Conservation (phyloP, 2,797 vertebrate genomes). For the Tenualosa ilisha region DNA sequence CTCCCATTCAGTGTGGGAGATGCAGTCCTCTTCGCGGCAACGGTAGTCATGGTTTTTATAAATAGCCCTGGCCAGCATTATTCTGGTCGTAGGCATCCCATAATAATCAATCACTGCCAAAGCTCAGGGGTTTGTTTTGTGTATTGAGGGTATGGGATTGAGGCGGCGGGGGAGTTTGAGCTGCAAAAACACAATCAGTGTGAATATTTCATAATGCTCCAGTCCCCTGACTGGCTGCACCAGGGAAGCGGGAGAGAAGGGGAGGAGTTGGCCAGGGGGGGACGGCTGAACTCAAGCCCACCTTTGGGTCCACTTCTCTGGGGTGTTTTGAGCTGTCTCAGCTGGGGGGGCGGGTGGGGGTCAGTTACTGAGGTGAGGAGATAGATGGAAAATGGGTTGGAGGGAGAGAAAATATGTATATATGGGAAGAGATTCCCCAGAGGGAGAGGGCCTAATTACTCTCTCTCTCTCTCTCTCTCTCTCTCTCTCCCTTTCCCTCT, state of each 20-base stretch:
- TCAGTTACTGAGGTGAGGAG: not conserved
- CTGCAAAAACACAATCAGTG: constrained; percentile 17
- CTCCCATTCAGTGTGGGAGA: constrained; percentile 62
- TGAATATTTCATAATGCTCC: not conserved
- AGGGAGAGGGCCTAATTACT: constrained; percentile 34
- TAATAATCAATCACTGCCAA: constrained; percentile 77
- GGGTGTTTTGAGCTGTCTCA: not conserved
- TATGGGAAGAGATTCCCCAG: not conserved
- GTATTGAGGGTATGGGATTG: constrained; percentile 1
- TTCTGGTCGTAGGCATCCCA: constrained; percentile 72
- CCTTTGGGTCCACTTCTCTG: not conserved
- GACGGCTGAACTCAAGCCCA: not conserved
- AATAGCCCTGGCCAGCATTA: constrained; percentile 76
- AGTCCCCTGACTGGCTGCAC: not conserved
- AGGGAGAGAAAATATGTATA: not conserved
- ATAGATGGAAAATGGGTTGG: not conserved
- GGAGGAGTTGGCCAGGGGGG: not conserved
- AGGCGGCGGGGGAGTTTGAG: constrained; percentile 23
- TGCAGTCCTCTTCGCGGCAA: constrained; percentile 64
- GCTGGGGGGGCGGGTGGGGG: not conserved
- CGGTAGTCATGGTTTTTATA: constrained; percentile 76
- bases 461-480: constrained; percentile 52
- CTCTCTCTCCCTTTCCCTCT: constrained; percentile 40
- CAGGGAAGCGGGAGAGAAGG: not conserved
- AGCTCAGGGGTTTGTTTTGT: constrained; percentile 31